These are phyloP conservation scores for Hylia prasina DNA, from an alignment of 2,113 vertebrate genomes.

Conservation along the genomic window DNA sequence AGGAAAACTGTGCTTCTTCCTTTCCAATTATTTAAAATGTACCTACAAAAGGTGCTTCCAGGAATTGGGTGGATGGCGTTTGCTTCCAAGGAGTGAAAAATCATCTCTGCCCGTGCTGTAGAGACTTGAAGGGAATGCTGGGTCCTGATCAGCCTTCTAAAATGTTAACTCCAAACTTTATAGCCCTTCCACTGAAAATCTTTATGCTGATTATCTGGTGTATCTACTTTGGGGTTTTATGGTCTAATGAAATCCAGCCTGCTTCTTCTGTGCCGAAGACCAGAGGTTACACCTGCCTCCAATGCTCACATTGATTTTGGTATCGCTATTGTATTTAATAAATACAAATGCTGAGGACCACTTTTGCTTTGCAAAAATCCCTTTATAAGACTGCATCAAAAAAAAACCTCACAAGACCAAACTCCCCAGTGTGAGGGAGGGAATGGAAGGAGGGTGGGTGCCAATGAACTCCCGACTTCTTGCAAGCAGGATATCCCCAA, in stretches of 20 bases:
- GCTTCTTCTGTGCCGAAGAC: background rate
- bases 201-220: background rate
- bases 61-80: background rate
- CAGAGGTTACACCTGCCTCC: background rate
- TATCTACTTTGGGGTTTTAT: background rate
- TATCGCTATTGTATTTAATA: background rate
- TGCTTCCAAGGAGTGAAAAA: background rate
- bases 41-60: background rate
- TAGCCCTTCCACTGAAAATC: background rate
- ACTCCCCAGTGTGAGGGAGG: background rate
- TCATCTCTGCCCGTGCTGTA: background rate
- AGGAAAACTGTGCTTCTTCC: background rate
- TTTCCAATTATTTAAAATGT: slow-evolving; percentile 7
- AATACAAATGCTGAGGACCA: background rate
- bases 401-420: background rate
- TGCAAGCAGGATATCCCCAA: background rate
- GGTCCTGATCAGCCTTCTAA: background rate
- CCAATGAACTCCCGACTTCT: background rate
- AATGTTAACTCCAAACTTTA: slow-evolving; percentile 19
- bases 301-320: background rate
- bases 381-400: background rate
- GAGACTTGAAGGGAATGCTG: background rate
- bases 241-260: background rate
- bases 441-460: background rate
- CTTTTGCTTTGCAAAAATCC: background rate